Percentiles rank a stretch among this genome's conserved stretches.
phyloP scores from a whole-genome alignment of 2,113 vertebrate genomes.

The Globicephala melas region DNA sequence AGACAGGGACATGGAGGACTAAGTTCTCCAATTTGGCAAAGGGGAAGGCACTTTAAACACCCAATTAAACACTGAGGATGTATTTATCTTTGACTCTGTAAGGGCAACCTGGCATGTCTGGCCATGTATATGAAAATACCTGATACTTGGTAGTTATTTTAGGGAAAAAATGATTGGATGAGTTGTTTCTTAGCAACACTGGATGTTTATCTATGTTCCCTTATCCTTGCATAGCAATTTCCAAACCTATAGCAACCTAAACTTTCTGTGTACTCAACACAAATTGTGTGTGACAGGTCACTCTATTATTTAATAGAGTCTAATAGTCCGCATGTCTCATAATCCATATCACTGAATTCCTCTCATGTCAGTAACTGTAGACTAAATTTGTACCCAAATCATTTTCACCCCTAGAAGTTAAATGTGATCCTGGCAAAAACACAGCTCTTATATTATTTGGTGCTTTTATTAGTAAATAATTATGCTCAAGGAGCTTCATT shows the following conservation, averaged over 20 bases:
- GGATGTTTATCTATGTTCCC: neutral
- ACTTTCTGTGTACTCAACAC: neutral
- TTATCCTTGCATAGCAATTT: neutral
- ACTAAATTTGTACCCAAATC: slow-evolving; percentile 32
- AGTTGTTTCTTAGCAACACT: neutral
- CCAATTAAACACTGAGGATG: neutral
- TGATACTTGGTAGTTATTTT: neutral
- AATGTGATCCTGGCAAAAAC: slow-evolving; percentile 55
- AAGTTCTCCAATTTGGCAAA: neutral
- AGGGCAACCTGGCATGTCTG: neutral
- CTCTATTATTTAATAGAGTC: neutral
- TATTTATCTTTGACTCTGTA: neutral
- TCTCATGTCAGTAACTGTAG: neutral
- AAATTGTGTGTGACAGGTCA: neutral
- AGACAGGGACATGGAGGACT: neutral
- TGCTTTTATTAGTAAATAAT: slow-evolving; percentile 55
- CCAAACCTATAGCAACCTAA: neutral
- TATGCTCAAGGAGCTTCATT: neutral
- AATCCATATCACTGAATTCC: neutral
- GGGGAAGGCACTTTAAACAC: neutral
- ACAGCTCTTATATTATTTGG: slow-evolving; percentile 38
- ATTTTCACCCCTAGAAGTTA: neutral
- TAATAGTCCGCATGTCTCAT: neutral
- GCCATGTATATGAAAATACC: neutral
- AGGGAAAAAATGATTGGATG: neutral